A percentile compares a stretch with the other conserved stretches of the same genome.
phyloP scores from a whole-genome alignment of 2,797 vertebrate genomes.

The Mus minutoides region DNA sequence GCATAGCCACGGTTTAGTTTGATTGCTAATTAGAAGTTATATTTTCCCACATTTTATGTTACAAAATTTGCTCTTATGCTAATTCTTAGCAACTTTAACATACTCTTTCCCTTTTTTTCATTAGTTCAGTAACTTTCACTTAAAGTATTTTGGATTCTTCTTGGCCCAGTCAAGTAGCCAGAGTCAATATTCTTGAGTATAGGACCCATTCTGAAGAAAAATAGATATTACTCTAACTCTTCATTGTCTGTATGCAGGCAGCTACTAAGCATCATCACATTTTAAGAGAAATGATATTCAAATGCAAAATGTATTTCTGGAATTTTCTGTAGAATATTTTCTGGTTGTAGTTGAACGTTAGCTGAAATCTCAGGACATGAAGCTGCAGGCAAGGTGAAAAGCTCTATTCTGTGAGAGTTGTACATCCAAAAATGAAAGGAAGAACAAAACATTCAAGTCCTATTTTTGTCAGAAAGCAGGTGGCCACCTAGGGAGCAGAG shows the following conservation, averaged over 20 bases:
- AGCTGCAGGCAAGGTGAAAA: neutral
- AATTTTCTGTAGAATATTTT: neutral
- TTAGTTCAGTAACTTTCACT: neutral
- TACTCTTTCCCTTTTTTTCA: neutral
- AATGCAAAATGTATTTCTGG: neutral
- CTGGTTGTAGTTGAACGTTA: neutral
- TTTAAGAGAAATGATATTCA: neutral
- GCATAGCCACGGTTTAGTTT: neutral
- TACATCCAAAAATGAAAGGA: neutral
- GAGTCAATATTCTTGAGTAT: neutral
- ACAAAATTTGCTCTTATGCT: neutral
- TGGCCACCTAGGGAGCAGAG: neutral
- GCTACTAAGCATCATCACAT: neutral
- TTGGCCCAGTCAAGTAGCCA: neutral
- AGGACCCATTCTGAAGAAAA: neutral
- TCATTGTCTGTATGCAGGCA: neutral
- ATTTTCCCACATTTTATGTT: neutral
- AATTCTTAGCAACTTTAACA: neutral
- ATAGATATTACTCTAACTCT: neutral
- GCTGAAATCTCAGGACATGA: neutral
- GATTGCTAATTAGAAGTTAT: neutral
- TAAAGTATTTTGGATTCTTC: neutral
- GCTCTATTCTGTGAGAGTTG: neutral
- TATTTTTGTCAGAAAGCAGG: neutral
- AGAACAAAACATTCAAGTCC: neutral